Percentiles rank a stretch among this genome's conserved stretches.
Evolutionary conservation across 2,888 invertebrate species (phyloP).

Genomic region (Drosophila kambysellisi): DNA sequence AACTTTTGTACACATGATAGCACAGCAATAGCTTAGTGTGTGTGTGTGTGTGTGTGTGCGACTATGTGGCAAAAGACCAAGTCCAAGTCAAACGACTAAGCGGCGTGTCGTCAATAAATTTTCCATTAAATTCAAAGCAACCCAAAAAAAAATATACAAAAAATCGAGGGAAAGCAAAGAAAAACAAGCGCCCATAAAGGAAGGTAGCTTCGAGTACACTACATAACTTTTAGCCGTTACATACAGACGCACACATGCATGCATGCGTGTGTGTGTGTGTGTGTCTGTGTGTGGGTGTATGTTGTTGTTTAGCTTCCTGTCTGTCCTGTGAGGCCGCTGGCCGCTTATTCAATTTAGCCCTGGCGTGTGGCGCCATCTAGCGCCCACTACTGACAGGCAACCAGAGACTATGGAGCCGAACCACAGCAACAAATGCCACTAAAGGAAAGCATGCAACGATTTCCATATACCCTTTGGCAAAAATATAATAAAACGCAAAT

Average conservation of each 20-base stretch:
- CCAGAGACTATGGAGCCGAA: conserved; percentile 34
- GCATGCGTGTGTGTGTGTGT: conserved; percentile 17
- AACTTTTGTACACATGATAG: conserved; percentile 72
- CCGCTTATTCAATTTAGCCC: conserved; percentile 73
- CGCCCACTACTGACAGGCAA: conserved; percentile 56
- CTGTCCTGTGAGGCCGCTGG: conserved; percentile 64
- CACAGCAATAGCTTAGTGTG: conserved; percentile 42
- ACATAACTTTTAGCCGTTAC: conserved; percentile 66
- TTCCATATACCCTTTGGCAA: conserved; percentile 33
- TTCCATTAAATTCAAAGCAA: conserved; percentile 81
- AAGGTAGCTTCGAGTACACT: conserved; percentile 73
- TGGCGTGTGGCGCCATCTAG: conserved; percentile 77
- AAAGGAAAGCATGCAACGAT: conserved; percentile 7
- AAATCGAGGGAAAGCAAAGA: conserved; percentile 43
- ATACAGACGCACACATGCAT: conserved; percentile 28
- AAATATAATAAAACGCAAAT: background rate
- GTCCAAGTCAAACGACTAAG: conserved; percentile 76
- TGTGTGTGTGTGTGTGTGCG: conserved; percentile 6
- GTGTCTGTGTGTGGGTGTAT: conserved; percentile 23
- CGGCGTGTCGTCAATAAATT: conserved; percentile 83
- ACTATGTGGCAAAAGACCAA: conserved; percentile 73
- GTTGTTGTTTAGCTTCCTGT: conserved; percentile 71
- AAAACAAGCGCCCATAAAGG: conserved; percentile 64
- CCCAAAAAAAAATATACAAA: conserved; percentile 55
- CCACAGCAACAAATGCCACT: conserved; percentile 31